Evolutionary conservation across 2,113 vertebrate genomes (phyloP).

Genomic region (Motacilla alba): DNA sequence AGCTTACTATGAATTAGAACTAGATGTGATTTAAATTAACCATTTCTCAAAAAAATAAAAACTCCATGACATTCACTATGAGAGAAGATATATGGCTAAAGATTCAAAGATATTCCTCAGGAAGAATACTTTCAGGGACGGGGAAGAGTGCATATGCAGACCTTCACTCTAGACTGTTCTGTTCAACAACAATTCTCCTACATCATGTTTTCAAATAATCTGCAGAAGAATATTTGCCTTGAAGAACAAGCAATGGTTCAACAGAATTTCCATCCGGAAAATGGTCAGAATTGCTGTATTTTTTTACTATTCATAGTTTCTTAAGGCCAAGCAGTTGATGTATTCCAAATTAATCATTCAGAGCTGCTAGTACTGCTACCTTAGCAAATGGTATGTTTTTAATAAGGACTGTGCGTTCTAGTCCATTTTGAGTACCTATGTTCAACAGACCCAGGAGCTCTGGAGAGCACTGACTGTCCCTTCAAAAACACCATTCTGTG

Average conservation of each 20-base stretch:
- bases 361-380: neutral
- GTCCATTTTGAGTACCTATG: neutral
- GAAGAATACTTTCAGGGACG: neutral
- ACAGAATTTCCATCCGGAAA: neutral
- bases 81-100: neutral
- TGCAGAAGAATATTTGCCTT: neutral
- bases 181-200: neutral
- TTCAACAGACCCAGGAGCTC: neutral
- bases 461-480: neutral
- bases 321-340: neutral
- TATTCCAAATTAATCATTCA: neutral
- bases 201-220: neutral
- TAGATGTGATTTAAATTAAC: neutral
- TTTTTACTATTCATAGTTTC: neutral
- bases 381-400: neutral
- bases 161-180: neutral
- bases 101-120: neutral
- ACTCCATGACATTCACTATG: neutral
- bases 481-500: neutral
- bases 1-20: neutral
- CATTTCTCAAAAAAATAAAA: neutral
- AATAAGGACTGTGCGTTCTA: neutral
- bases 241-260: neutral
- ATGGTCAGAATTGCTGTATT: accelerated
- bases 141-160: neutral